Base-by-base conservation (phyloP, 2,888 invertebrate genomes). In the Temnothorax ravouxi region DNA sequence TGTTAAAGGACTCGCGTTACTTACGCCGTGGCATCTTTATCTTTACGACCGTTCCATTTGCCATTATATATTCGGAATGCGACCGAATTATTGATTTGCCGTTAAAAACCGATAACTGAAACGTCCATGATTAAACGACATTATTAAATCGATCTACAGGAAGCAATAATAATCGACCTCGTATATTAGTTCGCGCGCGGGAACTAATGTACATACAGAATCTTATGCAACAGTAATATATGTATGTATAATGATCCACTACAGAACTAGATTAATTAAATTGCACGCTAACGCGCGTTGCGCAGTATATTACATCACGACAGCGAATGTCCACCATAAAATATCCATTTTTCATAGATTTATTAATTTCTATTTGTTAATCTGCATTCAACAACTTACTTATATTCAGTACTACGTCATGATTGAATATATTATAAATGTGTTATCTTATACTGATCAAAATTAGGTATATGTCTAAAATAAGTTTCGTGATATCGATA, bases 111-210 rank as follows among this genome's bases (percentile, higher is more conserved):
- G 41, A 67, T 54, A 77, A 67, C 77, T 56, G 59, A 21, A 80
- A 71, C 47, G 44, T 47, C 11, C 44, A 25, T n/a, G 47, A 8
- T 71, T 61, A 72, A 71, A 59, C 18, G 79, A 61, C 47, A 38
- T 61, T 47, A 80, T 80, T 71, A 71, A 80, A 61, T 79, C 71
- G 71, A 79, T 71, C 47, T 61, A 25, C 21, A 5, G 72, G 47
- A 79, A 80, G 72, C 59, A 72, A 80, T 80, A 50, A 80, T 50
- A 59, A 50, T 77, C n/a, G 52, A 67, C n/a, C 29, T 67, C n/a
- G 66, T 34, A 56, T 67, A 44, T 67, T 77, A 54, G 29, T 54
- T 67, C n/a, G 44, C 15, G 15, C 44, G 18, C n/a, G 38, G 9
- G 4, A 47, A 61, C 44, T 44, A 72, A 44, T 59, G 9, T 44